Evolutionary conservation across 2,113 vertebrate genomes (phyloP), one percentile per base, ranked within the genome.

Genomic region (Tympanuchus pallidicinctus): DNA sequence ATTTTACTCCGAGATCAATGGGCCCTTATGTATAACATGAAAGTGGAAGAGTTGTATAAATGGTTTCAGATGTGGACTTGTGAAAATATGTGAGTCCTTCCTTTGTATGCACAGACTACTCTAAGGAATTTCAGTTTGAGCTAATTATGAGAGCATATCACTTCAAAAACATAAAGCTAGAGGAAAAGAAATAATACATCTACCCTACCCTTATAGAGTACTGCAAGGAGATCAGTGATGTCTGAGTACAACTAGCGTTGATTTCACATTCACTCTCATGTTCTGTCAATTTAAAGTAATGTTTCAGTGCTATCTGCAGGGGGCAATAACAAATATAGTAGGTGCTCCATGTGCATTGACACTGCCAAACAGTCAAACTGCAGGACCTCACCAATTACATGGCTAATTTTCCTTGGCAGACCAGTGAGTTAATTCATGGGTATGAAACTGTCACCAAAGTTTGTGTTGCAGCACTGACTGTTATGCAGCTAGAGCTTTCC

Each of bases 281-380:
- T 87, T 86, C 81, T 86, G 65, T 90, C 92, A 94, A 50, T 93
- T 94, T 76, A 61, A 90, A 75, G n/a, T 59, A 57, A 87, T 73
- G 78, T 50, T 92, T 86, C 72, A 64, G 36, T 59, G 54, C 66
- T 82, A 34, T 60, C 78, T 7, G 1, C 0, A 0, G 75, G 78
- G 34, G 94, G 34, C 34, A 47, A 45, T 16, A 47, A 80, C 84
- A 79, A 91, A 89, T 82, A 71, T 72, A 93, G 69, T 60, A 70
- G 25, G 12, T 77, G 56, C 25, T 85, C 43, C 59, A 61, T 80
- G 75, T 57, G 63, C 57, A 60, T 72, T 4, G 12, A 81, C 52
- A 6, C 56, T 6, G 50, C 21, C 1, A 3, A 94, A 60, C 17
- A 54, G 85, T 71, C 69, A 76, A 19, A 64, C 72, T 2, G 1